Base-by-base conservation (phyloP, 2,113 vertebrate species). In the Marmota monax region DNA sequence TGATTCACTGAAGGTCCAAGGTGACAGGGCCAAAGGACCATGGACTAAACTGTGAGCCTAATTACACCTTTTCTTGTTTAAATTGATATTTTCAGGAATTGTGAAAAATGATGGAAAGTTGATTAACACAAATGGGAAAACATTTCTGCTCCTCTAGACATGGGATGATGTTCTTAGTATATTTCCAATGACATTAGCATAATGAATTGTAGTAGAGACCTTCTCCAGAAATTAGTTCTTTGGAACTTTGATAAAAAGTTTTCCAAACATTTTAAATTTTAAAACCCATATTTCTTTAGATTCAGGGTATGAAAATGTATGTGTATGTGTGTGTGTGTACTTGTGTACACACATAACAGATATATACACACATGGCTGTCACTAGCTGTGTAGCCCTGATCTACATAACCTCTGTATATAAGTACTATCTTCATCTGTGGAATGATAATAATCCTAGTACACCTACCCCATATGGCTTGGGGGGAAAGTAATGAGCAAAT, bases 161-260 rank as follows among this genome's bases (percentile, higher is more conserved):
- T 39, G 7, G 16, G 3, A 83, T 4, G 23, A 23, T 69, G 34
- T 77, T 37, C 39, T 77, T 11, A 89, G 11, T 37, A 9, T 8
- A 56, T 29, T 32, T 39, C 48, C 67, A 65, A 42, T 25, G 78
- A 88, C 5, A 63, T 42, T 12, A 88, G 20, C 16, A 58, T 58
- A 51, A 92, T 27, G 32, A 86, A 58, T 9, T 45, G 3, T 8
- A 80, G 29, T 84, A 65, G 29, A 87, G 37, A 11, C n/a, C 58
- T 65, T 84, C 37, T 84, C 45, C 18, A 88, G 16, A 92, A 80
- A 80, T 18, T 1, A 63, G 29, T 79, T 93, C 27, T 63, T 39
- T 34, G 20, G 16, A 93, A 93, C 93, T 34, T 23, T 77, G 77
- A 74, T 37, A 96, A 45, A 56, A 22, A 88, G 37, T 76, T 96